Evolutionary conservation across 2,888 invertebrate species (phyloP).

Genomic region (Petrolisthes cinctipes): DNA sequence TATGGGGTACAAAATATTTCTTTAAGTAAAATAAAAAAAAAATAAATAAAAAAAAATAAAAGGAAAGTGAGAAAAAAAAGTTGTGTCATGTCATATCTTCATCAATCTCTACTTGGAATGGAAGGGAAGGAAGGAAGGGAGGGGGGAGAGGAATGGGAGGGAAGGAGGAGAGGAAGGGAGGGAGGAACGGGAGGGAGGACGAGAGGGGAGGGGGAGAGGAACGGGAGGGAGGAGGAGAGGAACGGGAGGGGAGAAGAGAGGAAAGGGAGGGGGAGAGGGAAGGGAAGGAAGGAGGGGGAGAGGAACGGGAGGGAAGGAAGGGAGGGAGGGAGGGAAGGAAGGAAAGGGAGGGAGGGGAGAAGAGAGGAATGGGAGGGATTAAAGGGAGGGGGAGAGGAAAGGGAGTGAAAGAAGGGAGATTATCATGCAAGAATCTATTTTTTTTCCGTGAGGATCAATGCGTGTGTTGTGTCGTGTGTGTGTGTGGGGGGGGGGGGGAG

Average conservation of each 20-base stretch:
- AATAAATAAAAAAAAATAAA: neutral
- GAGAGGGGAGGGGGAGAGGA: neutral
- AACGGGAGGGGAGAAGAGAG: neutral
- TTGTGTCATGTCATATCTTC: too few species aligned
- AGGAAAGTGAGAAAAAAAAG: too few species aligned
- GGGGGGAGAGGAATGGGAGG: neutral
- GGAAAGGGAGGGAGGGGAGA: neutral
- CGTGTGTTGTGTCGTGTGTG: neutral
- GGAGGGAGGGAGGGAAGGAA: neutral
- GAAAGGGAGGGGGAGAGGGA: neutral
- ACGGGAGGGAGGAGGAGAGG: neutral
- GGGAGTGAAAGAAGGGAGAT: neutral
- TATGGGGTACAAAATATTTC: neutral
- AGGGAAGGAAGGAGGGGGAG: neutral
- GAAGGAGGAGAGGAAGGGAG: neutral
- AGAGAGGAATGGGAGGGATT: neutral
- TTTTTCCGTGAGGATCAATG: neutral
- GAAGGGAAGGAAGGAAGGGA: neutral
- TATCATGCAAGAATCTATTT: neutral
- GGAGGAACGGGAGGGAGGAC: neutral
- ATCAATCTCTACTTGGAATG: neutral
- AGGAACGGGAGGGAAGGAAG: neutral
- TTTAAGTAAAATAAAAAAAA: neutral
- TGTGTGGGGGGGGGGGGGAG: neutral
- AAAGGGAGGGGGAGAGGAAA: neutral